Evolutionary conservation across 2,113 vertebrate species (phyloP).

Genomic region (Solea solea): DNA sequence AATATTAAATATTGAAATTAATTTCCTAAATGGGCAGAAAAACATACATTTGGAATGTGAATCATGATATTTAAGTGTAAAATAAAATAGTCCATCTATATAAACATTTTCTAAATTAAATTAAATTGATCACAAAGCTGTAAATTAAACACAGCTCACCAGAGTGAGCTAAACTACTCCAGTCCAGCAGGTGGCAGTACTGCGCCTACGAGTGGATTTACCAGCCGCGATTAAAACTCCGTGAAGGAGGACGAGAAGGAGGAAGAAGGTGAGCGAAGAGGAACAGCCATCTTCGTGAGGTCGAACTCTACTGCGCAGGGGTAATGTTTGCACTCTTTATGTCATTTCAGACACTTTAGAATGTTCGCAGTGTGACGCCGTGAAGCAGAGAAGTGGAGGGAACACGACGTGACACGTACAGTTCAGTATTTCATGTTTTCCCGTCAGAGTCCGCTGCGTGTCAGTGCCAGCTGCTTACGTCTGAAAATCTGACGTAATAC

Average conservation of each 20-base stretch:
- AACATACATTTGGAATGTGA: too few species aligned
- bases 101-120: too few species aligned
- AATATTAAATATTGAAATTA: too few species aligned
- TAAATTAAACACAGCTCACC: too few species aligned
- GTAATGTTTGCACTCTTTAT: constrained; percentile 15
- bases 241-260: neutral
- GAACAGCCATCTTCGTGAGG: constrained; percentile 80
- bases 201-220: neutral
- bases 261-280: constrained; percentile 17
- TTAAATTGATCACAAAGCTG: too few species aligned
- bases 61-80: too few species aligned
- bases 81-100: too few species aligned
- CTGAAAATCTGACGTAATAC: neutral
- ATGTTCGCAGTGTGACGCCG: neutral
- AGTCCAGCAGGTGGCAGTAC: neutral
- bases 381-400: neutral
- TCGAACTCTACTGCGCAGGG: constrained; percentile 56
- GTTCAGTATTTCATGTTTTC: neutral
- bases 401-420: neutral
- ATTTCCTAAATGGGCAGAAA: too few species aligned
- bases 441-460: neutral
- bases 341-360: neutral
- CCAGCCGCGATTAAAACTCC: neutral
- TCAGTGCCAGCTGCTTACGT: neutral
- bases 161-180: neutral